A percentile compares a stretch with the other conserved stretches of the same genome.
Conservation (phyloP, 2,113 vertebrate genomes). For the Pseudorectes ferrugineus region DNA sequence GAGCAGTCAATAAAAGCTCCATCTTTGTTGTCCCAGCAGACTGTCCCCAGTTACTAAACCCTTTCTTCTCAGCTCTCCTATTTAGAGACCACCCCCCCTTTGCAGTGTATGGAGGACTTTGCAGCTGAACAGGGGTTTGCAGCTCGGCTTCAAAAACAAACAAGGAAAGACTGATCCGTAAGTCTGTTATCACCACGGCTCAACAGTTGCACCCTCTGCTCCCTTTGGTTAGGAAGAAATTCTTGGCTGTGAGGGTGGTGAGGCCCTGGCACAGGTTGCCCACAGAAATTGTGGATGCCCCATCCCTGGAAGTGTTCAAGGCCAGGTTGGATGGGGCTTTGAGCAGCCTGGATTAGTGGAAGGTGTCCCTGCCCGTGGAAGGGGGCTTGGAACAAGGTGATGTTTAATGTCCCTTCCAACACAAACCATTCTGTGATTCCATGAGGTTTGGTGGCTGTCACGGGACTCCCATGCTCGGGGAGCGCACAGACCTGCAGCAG, state of each 20-base stretch:
- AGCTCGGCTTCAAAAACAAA: background rate
- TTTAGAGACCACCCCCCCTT: background rate
- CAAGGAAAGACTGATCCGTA: background rate
- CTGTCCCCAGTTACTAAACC: background rate
- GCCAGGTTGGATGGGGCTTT: background rate
- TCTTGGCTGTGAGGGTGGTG: background rate
- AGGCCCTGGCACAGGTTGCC: background rate
- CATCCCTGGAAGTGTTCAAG: background rate
- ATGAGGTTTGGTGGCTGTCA: background rate
- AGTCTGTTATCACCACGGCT: accelerated
- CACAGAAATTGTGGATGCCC: accelerated
- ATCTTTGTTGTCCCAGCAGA: background rate
- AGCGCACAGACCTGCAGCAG: background rate
- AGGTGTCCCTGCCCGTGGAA: background rate
- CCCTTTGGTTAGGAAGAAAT: background rate
- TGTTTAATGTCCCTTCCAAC: too few species aligned
- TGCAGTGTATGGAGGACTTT: background rate
- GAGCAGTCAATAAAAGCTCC: background rate
- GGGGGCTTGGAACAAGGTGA: background rate
- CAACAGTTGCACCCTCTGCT: background rate
- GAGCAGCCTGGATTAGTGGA: background rate
- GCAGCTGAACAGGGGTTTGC: background rate
- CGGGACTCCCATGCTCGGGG: accelerated
- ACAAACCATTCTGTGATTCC: background rate
- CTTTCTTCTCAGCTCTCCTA: background rate